Percentiles rank a stretch among this genome's conserved stretches.
phyloP scores from a whole-genome alignment of 2,888 invertebrate species.

The Phanerotoma sp. region DNA sequence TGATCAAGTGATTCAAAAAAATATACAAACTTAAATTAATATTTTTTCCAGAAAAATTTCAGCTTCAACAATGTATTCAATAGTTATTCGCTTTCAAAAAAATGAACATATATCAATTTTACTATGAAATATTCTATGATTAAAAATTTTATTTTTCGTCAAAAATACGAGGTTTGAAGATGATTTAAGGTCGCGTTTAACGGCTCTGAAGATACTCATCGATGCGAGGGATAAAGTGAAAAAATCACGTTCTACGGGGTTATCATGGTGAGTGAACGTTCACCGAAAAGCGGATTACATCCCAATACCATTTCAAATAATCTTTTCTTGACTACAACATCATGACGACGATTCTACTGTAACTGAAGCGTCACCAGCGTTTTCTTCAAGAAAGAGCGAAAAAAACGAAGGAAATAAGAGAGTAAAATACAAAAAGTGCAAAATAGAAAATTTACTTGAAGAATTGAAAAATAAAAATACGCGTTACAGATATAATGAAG shows the following conservation, averaged over 20 bases:
- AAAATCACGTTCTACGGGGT: background rate
- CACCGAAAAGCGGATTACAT: conserved; percentile 23
- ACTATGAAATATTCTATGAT: too few species aligned
- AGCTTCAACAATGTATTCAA: too few species aligned
- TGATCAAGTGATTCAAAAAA: too few species aligned
- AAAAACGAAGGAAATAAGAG: too few species aligned
- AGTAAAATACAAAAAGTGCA: too few species aligned
- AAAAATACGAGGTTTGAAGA: background rate
- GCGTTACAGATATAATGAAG: background rate
- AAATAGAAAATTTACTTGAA: background rate
- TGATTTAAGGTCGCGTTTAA: background rate
- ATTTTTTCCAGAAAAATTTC: too few species aligned
- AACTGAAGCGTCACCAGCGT: too few species aligned
- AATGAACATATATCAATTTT: too few species aligned
- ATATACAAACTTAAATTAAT: too few species aligned
- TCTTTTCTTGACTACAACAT: conserved; percentile 9
- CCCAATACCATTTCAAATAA: conserved; percentile 20
- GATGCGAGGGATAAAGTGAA: background rate
- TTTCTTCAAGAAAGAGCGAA: too few species aligned
- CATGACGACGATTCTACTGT: conserved; percentile 6
- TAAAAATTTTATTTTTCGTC: background rate
- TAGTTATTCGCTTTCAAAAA: too few species aligned
- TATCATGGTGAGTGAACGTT: conserved; percentile 4
- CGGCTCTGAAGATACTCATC: background rate
- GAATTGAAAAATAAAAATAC: background rate